These are phyloP conservation scores for Gymnocypris eckloni DNA, from an alignment of 2,797 vertebrate genomes.

Conservation along the genomic window DNA sequence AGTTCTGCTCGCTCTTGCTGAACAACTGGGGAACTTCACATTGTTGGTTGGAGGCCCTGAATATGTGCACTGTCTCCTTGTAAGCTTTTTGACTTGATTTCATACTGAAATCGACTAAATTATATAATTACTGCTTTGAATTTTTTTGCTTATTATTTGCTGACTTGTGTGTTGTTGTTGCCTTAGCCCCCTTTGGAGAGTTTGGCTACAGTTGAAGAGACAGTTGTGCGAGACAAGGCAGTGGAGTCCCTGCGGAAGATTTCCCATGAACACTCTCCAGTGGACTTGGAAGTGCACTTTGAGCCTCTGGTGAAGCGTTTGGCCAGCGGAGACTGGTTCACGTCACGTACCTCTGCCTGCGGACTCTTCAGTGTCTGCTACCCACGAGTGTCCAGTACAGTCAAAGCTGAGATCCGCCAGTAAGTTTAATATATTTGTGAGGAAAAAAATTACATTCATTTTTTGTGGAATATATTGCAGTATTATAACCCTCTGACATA, in stretches of 20 bases:
- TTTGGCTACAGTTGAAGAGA: slow-evolving; percentile 87
- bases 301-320: slow-evolving; percentile 87
- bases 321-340: slow-evolving; percentile 90
- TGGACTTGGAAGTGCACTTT: slow-evolving; percentile 88
- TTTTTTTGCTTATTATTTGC: not conserved
- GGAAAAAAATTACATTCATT: not conserved
- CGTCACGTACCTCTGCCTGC: slow-evolving; percentile 87
- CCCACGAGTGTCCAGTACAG: slow-evolving; percentile 85
- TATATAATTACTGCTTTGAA: too few species aligned
- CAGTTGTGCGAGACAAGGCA: slow-evolving; percentile 86
- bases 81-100: slow-evolving; percentile 61
- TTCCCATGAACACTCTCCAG: slow-evolving; percentile 87
- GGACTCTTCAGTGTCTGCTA: slow-evolving; percentile 89
- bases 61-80: slow-evolving; percentile 88
- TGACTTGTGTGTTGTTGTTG: not conserved
- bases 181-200: slow-evolving; percentile 87
- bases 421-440: slow-evolving; percentile 68
- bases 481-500: not conserved
- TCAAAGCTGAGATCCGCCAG: slow-evolving; percentile 88
- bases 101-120: not conserved
- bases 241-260: slow-evolving; percentile 88
- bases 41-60: slow-evolving; percentile 87
- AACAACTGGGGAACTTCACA: slow-evolving; percentile 88
- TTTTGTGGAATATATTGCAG: not conserved
- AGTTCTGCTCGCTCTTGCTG: slow-evolving; percentile 86